Evolutionary conservation across 2,797 vertebrate genomes (phyloP).

Genomic region (Nothura maculosa): DNA sequence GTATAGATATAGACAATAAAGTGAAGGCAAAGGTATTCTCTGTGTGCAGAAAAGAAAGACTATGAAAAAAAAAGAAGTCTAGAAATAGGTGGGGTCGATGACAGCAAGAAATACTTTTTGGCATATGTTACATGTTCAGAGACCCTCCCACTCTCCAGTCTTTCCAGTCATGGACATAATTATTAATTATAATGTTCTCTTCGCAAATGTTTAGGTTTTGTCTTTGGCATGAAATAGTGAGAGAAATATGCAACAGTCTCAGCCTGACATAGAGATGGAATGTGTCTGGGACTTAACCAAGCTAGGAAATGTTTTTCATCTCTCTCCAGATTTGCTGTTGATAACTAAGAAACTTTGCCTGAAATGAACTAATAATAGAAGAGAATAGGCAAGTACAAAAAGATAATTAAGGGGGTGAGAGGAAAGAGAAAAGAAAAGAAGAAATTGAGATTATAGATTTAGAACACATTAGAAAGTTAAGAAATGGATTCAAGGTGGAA

Average conservation of each 20-base stretch:
- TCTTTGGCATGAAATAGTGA: not conserved
- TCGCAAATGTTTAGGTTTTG: not conserved
- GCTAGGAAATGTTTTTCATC: not conserved
- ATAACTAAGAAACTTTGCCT: not conserved
- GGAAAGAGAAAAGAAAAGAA: not conserved
- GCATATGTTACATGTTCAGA: accelerated
- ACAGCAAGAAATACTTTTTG: not conserved
- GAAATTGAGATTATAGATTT: not conserved
- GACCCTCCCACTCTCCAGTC: not conserved
- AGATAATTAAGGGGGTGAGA: not conserved
- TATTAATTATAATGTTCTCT: not conserved
- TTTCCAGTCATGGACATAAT: not conserved
- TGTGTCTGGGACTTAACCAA: not conserved
- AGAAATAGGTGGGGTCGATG: not conserved
- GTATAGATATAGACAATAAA: not conserved
- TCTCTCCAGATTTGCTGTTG: not conserved
- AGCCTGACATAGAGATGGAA: not conserved
- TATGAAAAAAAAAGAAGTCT: not conserved
- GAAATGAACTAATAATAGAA: not conserved
- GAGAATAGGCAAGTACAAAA: not conserved
- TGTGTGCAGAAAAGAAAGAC: not conserved
- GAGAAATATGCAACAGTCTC: not conserved
- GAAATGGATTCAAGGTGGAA: not conserved
- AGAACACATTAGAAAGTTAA: not conserved
- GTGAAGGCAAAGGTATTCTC: not conserved